Percentiles rank a stretch among this genome's conserved stretches.
phyloP scores from a whole-genome alignment of 2,797 vertebrate species.

The Dendrocincla fuliginosa region DNA sequence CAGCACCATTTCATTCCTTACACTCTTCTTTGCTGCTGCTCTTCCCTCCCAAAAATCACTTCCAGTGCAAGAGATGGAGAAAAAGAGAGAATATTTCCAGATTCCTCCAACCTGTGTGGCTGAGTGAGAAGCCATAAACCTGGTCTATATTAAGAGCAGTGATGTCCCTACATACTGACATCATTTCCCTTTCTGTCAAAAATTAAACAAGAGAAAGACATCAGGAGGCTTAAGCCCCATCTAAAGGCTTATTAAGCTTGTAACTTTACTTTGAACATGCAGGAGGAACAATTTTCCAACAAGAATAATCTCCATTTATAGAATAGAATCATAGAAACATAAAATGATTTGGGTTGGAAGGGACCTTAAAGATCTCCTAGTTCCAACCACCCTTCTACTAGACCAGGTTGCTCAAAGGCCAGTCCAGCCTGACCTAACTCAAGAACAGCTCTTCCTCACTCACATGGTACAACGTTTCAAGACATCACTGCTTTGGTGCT shows the following conservation, averaged over 20 bases:
- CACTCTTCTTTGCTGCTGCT: not conserved
- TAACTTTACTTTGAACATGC: not conserved
- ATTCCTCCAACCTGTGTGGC: accelerated
- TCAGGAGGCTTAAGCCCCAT: not conserved
- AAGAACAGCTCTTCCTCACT: not conserved
- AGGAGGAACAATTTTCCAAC: not conserved
- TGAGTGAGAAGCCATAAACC: not conserved
- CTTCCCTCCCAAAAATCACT: not conserved
- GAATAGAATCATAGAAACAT: not conserved
- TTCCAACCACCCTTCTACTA: not conserved
- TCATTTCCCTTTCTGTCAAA: not conserved
- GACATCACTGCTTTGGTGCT: not conserved
- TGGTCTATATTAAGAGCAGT: not conserved
- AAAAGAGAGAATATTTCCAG: not conserved
- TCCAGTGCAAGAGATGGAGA: not conserved
- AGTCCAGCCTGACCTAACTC: not conserved
- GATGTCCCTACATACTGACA: not conserved
- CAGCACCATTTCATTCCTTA: not conserved
- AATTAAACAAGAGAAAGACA: not conserved
- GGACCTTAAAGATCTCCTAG: not conserved
- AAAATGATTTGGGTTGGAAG: not conserved
- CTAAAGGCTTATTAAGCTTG: not conserved
- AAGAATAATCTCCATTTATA: not conserved
- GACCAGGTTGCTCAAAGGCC: not conserved
- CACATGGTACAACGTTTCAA: not conserved